Evolutionary conservation across 1,140 invertebrate genomes (phyloP).

Genomic region (Zophobas morio): DNA sequence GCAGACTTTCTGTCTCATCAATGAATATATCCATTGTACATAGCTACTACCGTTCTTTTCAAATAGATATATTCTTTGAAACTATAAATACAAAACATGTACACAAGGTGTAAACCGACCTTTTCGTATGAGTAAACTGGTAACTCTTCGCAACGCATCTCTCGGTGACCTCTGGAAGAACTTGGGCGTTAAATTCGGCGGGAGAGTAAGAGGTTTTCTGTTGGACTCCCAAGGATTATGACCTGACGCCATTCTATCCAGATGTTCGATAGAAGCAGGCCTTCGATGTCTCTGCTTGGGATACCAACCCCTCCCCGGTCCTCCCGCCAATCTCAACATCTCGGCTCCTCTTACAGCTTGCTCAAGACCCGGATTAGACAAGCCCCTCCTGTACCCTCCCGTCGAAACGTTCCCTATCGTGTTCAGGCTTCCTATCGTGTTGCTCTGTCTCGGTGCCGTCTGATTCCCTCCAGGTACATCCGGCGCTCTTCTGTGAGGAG

Average conservation of each 20-base stretch:
- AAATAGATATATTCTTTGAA: no score
- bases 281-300: slow-evolving; percentile 80
- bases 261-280: slow-evolving; percentile 86
- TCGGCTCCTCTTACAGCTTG: slow-evolving; percentile 80
- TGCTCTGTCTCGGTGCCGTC: slow-evolving; percentile 73
- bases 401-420: slow-evolving; percentile 67
- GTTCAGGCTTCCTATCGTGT: slow-evolving; percentile 74
- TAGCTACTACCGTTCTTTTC: no score
- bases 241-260: slow-evolving; percentile 78
- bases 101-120: slow-evolving; percentile 69
- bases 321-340: slow-evolving; percentile 81
- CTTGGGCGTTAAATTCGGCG: slow-evolving; percentile 87
- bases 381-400: slow-evolving; percentile 59
- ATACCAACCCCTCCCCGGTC: slow-evolving; percentile 87
- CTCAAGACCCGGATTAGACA: slow-evolving; percentile 60
- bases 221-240: slow-evolving; percentile 70
- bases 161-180: slow-evolving; percentile 89
- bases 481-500: slow-evolving; percentile 76
- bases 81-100: slow-evolving; percentile 3
- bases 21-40: no score
- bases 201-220: slow-evolving; percentile 83
- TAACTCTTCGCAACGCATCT: slow-evolving; percentile 86
- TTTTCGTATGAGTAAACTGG: slow-evolving; percentile 89
- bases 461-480: slow-evolving; percentile 68
- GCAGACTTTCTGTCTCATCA: no score